Conservation (phyloP, 2,113 vertebrate genomes). For the Phylloscopus trochilus region DNA sequence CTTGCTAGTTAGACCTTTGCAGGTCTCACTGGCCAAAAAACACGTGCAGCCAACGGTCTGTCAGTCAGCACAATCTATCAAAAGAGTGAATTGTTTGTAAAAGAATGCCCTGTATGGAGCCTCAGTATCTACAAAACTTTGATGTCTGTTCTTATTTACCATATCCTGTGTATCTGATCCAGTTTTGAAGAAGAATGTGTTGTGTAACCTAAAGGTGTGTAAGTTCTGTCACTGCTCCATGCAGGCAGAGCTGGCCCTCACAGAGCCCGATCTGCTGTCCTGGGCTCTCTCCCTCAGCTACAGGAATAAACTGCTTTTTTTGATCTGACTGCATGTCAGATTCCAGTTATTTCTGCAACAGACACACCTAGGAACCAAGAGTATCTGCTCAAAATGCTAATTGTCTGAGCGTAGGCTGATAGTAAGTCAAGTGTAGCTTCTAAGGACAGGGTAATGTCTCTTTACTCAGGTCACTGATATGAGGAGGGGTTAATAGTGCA, state of each 20-base stretch:
- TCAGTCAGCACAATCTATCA: background rate
- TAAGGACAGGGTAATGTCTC: rapidly evolving
- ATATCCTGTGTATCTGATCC: background rate
- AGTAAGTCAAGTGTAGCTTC: background rate
- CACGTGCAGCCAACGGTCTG: background rate
- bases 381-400: background rate
- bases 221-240: background rate
- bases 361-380: background rate
- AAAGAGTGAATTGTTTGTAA: background rate
- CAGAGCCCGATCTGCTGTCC: background rate
- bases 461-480: background rate
- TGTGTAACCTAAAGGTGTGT: rapidly evolving
- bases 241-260: background rate
- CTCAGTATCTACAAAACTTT: background rate
- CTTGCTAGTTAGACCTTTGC: background rate
- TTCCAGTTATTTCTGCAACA: background rate
- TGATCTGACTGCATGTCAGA: background rate
- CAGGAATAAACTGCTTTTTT: background rate
- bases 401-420: background rate
- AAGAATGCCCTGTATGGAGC: background rate
- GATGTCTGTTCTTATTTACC: background rate
- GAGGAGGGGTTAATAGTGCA: background rate
- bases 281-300: background rate
- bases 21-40: background rate
- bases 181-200: background rate